Conservation (phyloP, 1,140 invertebrate species). For the Argopecten irradians region DNA sequence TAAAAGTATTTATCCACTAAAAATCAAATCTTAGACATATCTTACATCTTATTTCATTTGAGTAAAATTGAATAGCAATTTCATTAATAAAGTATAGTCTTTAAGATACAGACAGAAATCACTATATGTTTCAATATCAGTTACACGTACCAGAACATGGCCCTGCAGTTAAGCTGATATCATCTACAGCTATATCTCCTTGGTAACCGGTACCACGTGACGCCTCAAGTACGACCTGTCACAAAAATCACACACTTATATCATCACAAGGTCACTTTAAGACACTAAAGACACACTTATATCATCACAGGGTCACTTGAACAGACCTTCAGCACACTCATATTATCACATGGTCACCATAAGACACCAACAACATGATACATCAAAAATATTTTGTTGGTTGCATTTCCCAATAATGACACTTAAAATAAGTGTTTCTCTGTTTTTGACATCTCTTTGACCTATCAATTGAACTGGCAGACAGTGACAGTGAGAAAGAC, state of each 20-base stretch:
- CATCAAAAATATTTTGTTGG: too few relatives aligned
- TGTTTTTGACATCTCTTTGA: slow-evolving; percentile 27
- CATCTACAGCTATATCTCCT: slow-evolving; percentile 87
- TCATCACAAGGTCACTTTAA: neutral
- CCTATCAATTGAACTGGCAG: neutral
- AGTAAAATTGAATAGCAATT: too few relatives aligned
- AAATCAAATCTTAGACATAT: too few relatives aligned
- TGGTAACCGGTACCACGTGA: slow-evolving; percentile 68
- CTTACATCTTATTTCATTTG: too few relatives aligned
- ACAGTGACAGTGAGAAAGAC: neutral
- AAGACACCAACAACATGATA: too few relatives aligned
- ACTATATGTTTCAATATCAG: too few relatives aligned
- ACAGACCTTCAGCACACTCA: too few relatives aligned
- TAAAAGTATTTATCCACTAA: too few relatives aligned
- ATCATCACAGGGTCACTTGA: neutral
- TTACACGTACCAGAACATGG: slow-evolving; percentile 53
- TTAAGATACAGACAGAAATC: too few relatives aligned
- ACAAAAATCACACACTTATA: slow-evolving; percentile 29
- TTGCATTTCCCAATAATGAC: slow-evolving; percentile 6
- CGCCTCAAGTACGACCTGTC: slow-evolving; percentile 66
- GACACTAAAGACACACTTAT: neutral
- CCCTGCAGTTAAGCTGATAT: slow-evolving; percentile 69
- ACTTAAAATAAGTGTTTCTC: slow-evolving; percentile 37
- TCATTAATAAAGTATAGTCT: too few relatives aligned
- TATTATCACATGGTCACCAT: too few relatives aligned